Evolutionary conservation across 2,113 vertebrate species (phyloP), one percentile per base, ranked within the genome.

Genomic region (Numenius arquata): DNA sequence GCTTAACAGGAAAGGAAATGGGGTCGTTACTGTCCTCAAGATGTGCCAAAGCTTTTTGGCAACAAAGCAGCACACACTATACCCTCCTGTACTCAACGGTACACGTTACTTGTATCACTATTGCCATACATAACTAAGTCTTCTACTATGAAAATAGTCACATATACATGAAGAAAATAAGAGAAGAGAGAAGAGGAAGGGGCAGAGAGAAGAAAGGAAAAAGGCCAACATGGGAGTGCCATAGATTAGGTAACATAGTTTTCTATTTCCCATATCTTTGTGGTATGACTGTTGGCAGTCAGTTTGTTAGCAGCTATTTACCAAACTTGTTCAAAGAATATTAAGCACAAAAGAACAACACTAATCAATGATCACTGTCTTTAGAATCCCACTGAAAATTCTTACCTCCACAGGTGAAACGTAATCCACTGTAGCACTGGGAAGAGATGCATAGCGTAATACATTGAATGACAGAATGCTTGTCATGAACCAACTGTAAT

Each of bases 11-110:
- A 63, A 84, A 76, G 12, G 5, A 85, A 73, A 40, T 2, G 4
- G 6, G 3, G 7, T 30, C 0, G 0, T 43, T 36, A 18, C 19
- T 67, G 4, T 70, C 19, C 22, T 55, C 29, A 81, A 73, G 26
- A 52, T 26, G 19, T 41, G 15, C 12, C 75, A 85, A 90, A 88
- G n/a, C 1, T 45, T 88, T 89, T 34, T 74, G 45, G 9, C 29
- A 70, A 27, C 40, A 36, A 85, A 61, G 17, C 6, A 76, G 15
- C 20, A 21, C 20, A 63, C 2, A 6, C 9, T 15, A 36, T 65
- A 56, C 12, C 29, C 18, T 73, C 76, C n/a, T 78, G 45, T 32
- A n/a, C n/a, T n/a, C n/a, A 25, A 23, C 25, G 48, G 48, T 50
- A 12, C 34, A 38, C 26, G 8, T n/a, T 56, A 26, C 27, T 68